Conservation (phyloP, 2,797 vertebrate species). For the Ateles fusciceps region DNA sequence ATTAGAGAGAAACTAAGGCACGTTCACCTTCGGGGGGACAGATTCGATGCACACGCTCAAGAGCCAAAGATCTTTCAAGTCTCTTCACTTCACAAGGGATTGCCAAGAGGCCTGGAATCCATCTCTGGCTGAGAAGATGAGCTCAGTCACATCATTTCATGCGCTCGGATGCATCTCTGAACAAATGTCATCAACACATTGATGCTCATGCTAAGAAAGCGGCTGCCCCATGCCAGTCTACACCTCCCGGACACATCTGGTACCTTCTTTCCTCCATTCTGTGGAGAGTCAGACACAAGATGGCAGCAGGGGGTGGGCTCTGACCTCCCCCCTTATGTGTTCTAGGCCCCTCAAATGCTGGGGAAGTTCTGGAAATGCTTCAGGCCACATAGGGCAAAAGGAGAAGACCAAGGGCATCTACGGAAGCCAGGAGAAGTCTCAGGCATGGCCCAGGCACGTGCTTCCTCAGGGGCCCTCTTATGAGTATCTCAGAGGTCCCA, state of each 20-base stretch:
- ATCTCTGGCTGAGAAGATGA: neutral
- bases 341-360: neutral
- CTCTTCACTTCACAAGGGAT: rapidly evolving
- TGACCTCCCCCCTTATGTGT: no score
- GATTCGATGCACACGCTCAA: neutral
- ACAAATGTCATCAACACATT: neutral
- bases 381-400: rapidly evolving
- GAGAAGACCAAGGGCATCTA: rapidly evolving
- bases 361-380: neutral
- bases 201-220: neutral
- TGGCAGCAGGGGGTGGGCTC: neutral
- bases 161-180: neutral
- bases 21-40: neutral
- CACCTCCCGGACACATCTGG: neutral
- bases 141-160: neutral
- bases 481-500: neutral
- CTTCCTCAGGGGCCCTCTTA: neutral
- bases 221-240: neutral
- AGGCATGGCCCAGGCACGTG: rapidly evolving
- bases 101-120: neutral
- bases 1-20: neutral
- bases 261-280: neutral
- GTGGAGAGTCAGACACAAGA: neutral
- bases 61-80: neutral
- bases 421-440: neutral